These are phyloP conservation scores for Leptinotarsa lineolata DNA, from an alignment of 1,140 invertebrate genomes.

Conservation along the genomic window DNA sequence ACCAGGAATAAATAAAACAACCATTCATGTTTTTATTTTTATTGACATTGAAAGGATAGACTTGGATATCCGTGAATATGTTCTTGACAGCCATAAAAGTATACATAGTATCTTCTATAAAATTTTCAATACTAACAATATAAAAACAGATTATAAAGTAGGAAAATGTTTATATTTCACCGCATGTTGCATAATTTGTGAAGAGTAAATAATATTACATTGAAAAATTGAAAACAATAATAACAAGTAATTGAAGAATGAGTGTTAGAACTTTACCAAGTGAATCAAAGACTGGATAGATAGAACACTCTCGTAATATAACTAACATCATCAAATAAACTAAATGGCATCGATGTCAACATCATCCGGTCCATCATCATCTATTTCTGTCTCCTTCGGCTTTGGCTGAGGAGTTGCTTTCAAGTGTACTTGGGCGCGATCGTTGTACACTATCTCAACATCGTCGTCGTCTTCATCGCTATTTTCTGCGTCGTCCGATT, in stretches of 20 bases:
- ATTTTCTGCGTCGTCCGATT: slow-evolving; percentile 72
- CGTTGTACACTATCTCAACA: slow-evolving; percentile 77
- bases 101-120: slow-evolving; percentile 8
- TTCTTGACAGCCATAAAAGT: background rate
- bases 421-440: slow-evolving; percentile 76
- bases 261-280: background rate
- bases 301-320: background rate
- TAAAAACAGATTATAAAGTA: slow-evolving; percentile 4
- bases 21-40: background rate
- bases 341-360: slow-evolving; percentile 93
- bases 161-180: background rate
- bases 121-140: slow-evolving; percentile 9
- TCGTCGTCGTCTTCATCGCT: slow-evolving; percentile 61
- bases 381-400: slow-evolving; percentile 56
- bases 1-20: too few relatives aligned
- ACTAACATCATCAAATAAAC: slow-evolving; percentile 37
- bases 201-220: background rate
- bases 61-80: slow-evolving; percentile 8
- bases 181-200: background rate
- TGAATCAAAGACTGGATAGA: background rate
- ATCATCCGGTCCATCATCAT: slow-evolving; percentile 75
- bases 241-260: background rate
- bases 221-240: background rate
- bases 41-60: slow-evolving; percentile 2
- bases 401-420: slow-evolving; percentile 61